Evolutionary conservation across 2,888 invertebrate species (phyloP), one percentile per base, ranked within the genome.

Genomic region (Hirtodrosophila duncani): DNA sequence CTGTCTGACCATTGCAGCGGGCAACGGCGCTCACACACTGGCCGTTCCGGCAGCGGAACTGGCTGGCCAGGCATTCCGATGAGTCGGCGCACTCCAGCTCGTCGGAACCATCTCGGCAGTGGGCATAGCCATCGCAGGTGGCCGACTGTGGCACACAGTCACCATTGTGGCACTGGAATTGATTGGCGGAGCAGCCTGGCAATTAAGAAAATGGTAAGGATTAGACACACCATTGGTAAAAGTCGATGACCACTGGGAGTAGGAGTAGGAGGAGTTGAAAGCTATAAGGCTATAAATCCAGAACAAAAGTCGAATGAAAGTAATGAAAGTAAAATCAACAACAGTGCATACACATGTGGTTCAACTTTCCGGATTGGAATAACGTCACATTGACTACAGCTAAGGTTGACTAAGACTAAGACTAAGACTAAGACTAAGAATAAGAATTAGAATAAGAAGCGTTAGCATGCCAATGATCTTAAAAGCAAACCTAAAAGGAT

Each of bases 71-170:
- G 39, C 87, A 87, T 18, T 57, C 53, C n/a, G 23, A 3, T 3
- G 64, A 26, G 10, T 81, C 83, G 8, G 65, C 50, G 51, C 93
- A 93, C 62, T 89, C 87, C 11, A 70, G 68, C 83, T 95, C 95
- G 81, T 95, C 94, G 13, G 90, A 89, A 3, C 89, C 89, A 74
- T 92, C 92, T 3, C 86, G 81, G 75, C 95, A 95, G 67, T 94
- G 91, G 0, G 39, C 26, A 1, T 71, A 67, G 1, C 91, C 90
- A 80, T 94, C 91, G 83, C 95, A 96, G 52, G 86, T 84, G 49
- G 88, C 89, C 13, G 88, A 87, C 1, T 84, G 85, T 46, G 91
- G 89, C 51, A 95, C 90, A 70, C 94, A 94, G 49, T 90, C 88
- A 1, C 93, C 92, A 51, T 91, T 90, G 18, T 81, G 82, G 83